Evolutionary conservation across 2,797 vertebrate genomes (phyloP).

Genomic region (Parambassis ranga): DNA sequence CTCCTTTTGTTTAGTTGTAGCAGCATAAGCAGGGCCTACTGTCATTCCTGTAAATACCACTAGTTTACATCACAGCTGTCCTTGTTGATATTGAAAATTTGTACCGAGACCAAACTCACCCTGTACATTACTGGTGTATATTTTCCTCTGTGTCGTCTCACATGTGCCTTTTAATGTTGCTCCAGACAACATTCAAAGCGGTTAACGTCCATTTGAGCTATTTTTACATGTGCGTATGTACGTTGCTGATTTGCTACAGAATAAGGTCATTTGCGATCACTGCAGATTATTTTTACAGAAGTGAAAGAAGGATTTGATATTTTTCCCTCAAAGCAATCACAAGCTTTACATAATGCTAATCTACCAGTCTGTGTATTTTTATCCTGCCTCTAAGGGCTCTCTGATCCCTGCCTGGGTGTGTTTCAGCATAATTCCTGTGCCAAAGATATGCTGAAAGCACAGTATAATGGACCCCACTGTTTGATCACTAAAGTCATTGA

Average conservation of each 20-base stretch:
- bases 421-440: slow-evolving; percentile 44
- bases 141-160: slow-evolving; percentile 18
- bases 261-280: neutral
- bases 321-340: slow-evolving; percentile 12
- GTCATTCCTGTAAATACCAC: slow-evolving; percentile 52
- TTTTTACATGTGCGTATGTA: slow-evolving; percentile 7
- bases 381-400: slow-evolving; percentile 19
- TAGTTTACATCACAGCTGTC: neutral
- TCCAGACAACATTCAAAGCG: slow-evolving; percentile 38
- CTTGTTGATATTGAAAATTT: slow-evolving; percentile 10
- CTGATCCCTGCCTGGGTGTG: neutral
- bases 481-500: no score
- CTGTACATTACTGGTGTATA: slow-evolving; percentile 12
- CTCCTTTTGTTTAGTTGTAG: neutral
- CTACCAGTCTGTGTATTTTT: neutral
- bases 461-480: neutral
- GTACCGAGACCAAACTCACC: slow-evolving; percentile 51
- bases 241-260: neutral
- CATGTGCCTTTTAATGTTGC: slow-evolving; percentile 63
- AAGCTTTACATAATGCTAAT: slow-evolving; percentile 5
- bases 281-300: slow-evolving; percentile 22
- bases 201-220: neutral
- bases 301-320: neutral
- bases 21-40: slow-evolving; percentile 1
- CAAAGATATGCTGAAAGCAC: slow-evolving; percentile 55